Conservation (phyloP, 2,797 vertebrate genomes). For the Sandelia bainsii region DNA sequence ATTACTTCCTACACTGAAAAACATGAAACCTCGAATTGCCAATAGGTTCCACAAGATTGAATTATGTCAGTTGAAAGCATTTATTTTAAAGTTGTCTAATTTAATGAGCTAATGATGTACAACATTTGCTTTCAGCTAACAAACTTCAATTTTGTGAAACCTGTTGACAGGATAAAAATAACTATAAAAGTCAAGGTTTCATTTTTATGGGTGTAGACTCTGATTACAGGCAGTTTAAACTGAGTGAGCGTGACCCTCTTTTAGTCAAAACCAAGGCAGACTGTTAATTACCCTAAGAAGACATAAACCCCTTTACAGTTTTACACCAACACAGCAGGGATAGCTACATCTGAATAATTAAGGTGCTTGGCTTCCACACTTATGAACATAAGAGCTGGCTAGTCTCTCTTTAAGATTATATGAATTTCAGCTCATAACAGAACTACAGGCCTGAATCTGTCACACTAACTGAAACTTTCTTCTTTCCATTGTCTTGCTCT, state of each 20-base stretch:
- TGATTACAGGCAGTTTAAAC: background rate
- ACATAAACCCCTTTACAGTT: background rate
- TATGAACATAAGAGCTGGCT: background rate
- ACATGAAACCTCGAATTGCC: no score
- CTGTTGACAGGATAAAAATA: no score
- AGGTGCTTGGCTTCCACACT: constrained; percentile 1
- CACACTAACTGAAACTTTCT: constrained; percentile 17
- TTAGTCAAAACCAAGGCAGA: constrained; percentile 5
- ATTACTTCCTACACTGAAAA: background rate
- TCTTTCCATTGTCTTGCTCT: constrained; percentile 8
- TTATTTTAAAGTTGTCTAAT: no score
- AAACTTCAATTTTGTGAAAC: no score
- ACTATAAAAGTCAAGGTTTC: no score
- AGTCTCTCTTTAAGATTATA: background rate
- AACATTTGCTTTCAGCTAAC: no score
- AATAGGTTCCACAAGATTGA: no score
- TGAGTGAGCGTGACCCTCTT: background rate
- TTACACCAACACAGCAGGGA: background rate
- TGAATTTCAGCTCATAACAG: constrained; percentile 6
- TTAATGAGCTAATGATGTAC: no score
- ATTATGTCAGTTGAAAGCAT: no score
- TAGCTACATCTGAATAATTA: constrained; percentile 15
- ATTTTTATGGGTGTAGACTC: no score
- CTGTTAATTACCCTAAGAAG: constrained; percentile 29
- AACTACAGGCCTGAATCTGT: constrained; percentile 20